A percentile compares a stretch with the other conserved stretches of the same genome.
These are phyloP conservation scores for Ibidorhyncha struthersii DNA, from an alignment of 2,113 vertebrate genomes.

Conservation along the genomic window DNA sequence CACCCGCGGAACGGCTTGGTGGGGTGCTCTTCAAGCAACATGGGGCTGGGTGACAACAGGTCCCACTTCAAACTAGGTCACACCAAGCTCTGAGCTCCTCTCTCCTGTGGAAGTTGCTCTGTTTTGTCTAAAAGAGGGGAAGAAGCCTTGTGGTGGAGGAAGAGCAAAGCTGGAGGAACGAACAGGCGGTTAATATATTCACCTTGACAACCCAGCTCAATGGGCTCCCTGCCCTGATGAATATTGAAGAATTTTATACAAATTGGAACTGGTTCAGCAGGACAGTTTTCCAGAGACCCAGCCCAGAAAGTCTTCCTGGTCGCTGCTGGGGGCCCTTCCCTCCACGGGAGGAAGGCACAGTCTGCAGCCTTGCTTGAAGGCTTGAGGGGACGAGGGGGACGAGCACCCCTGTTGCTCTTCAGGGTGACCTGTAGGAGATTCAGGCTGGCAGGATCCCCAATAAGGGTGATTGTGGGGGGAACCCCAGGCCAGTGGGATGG, in stretches of 20 bases:
- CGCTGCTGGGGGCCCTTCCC: not conserved
- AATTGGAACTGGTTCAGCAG: conserved; percentile 58
- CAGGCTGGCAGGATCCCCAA: not conserved
- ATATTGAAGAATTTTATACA: conserved; percentile 63
- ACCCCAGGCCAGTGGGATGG: too few relatives aligned
- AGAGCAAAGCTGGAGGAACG: not conserved
- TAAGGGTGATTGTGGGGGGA: not conserved
- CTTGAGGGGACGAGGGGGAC: not conserved
- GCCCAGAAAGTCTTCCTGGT: conserved; percentile 12
- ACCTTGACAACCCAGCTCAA: conserved; percentile 4
- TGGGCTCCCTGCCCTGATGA: conserved; percentile 52
- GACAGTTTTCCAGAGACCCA: conserved; percentile 30
- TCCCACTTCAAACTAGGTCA: not conserved
- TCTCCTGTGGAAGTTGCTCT: not conserved
- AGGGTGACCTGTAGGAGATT: not conserved
- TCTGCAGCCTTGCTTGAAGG: not conserved
- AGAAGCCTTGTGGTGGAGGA: not conserved
- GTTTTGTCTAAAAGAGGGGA: not conserved
- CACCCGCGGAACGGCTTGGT: not conserved
- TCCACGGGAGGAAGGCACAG: not conserved
- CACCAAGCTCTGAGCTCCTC: not conserved
- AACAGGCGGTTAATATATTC: not conserved
- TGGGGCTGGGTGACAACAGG: not conserved
- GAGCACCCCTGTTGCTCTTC: not conserved
- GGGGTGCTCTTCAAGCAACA: not conserved